Evolutionary conservation across 1,140 invertebrate genomes (phyloP).

Genomic region (Lasioglossum albipes): DNA sequence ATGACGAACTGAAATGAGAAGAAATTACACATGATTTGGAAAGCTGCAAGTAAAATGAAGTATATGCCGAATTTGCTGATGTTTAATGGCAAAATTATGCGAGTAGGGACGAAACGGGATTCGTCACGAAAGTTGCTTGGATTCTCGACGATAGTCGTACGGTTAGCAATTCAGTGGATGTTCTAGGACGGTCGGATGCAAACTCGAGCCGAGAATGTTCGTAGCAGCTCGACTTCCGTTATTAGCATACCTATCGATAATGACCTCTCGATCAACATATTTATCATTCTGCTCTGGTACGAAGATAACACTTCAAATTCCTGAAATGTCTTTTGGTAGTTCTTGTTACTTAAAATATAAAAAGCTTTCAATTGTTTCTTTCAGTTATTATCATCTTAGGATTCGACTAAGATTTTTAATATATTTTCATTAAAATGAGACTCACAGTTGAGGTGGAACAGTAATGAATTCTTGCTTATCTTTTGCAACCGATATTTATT

Average conservation of each 20-base stretch:
- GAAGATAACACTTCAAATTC: constrained; percentile 1
- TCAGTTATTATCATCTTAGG: neutral
- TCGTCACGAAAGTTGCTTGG: constrained; percentile 60
- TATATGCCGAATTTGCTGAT: constrained; percentile 18
- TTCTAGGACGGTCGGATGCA: constrained; percentile 45
- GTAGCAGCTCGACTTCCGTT: constrained; percentile 45
- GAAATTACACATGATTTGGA: constrained; percentile 17
- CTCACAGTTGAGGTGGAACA: too few species aligned
- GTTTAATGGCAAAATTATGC: constrained; percentile 64
- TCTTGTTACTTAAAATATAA: neutral
- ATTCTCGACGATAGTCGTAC: constrained; percentile 38
- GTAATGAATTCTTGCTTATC: too few species aligned
- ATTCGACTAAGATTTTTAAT: too few species aligned
- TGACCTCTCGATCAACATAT: constrained; percentile 54
- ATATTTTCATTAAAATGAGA: too few species aligned
- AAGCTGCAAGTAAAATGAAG: neutral
- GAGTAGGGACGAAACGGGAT: constrained; percentile 58
- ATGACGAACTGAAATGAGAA: constrained; percentile 2
- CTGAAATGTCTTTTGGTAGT: neutral
- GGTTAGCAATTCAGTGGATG: constrained; percentile 60
- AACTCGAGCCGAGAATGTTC: constrained; percentile 49
- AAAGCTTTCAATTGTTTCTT: neutral
- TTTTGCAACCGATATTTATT: too few species aligned
- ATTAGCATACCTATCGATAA: constrained; percentile 61
- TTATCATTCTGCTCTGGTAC: constrained; percentile 42